Base-by-base conservation (phyloP, 2,888 invertebrate species). In the Eilema caniola region DNA sequence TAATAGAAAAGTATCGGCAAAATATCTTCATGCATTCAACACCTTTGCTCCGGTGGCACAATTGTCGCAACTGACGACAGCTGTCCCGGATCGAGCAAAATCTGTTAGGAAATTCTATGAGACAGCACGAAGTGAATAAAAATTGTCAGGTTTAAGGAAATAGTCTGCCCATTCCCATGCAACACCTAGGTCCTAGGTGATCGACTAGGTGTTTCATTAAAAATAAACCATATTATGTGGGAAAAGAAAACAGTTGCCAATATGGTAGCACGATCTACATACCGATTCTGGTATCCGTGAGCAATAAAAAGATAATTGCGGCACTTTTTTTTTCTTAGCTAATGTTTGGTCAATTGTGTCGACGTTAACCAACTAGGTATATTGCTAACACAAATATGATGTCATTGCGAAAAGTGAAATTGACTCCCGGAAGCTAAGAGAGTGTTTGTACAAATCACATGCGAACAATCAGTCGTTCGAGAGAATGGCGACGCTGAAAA, bases 351-450 rank as follows among this genome's bases (percentile, higher is more conserved):
- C 66, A 69, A 33, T 68, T 71, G 71, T 76, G 71, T 77, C 73
- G 73, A 69, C 69, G 67, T 78, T 75, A 75, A 59, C 64, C 57
- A 74, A 78, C 62, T 11, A n/a, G n/a, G n/a, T n/a, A 70, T 76
- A 81, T 76, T 75, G 66, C 70, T 74, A 73, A 76, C 67, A 71
- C 70, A 64, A 79, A 78, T 69, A 75, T 83, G 74, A 80, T 76
- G 81, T 75, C 71, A 80, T 83, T 82, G 83, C 83, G 79, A 87
- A 87, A 88, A 88, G 88, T 86, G 86, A 88, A 88, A 88, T 86
- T 86, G 76, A 74, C 71, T 79, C 74, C 83, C 84, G 81, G 82
- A 80, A 81, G 75, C 75, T 72, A 73, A 72, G 61, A 66, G 70
- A 67, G 63, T 77, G 77, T 79, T 78, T 77, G 71, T 65, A 77